Base-by-base conservation (phyloP, 1,140 invertebrate genomes). In the Odontomachus brunneus region DNA sequence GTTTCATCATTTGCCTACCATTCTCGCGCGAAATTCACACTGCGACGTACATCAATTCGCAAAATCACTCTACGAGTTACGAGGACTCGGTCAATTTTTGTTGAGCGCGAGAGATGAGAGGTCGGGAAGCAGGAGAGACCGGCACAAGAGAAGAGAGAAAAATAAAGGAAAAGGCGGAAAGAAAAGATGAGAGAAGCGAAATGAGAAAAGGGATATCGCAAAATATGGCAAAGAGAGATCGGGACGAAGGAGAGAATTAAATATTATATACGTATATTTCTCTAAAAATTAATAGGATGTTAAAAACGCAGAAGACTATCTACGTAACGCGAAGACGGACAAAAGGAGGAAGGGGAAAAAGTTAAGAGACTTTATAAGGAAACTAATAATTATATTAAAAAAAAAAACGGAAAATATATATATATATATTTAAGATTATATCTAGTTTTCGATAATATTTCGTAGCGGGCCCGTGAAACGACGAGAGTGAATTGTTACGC, bases 241-340 rank as follows among this genome's bases (percentile, higher is more conserved):
- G 53, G 74, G n/a, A n/a, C 48, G 33, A 59, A 22, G 59, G 53
- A 74, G 74, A 44, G 38, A 74, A 74, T 22, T 84, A 84, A 78
- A 75, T 87, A 87, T 76, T 63, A 81, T 86, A 81, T 84, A 88
- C 63, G 57, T 87, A 86, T 88, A 88, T 84, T 81, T 88, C 82
- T 82, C 75, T 87, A 83, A 85, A 62, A 63, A 76, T 87, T 82
- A 88, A 83, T 76, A 85, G 67, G 26, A 83, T 57, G 67, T 51
- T 51, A 84, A 44, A 44, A 44, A 72, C 29, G 76, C 38, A 84
- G 59, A 84, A 84, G 59, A 84, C 78, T 75, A 84, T 82, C 78
- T 82, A 81, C 59, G 33, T 75, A 80, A 83, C 19, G 38, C 67
- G 51, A 60, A 44, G 48, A 72, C 51, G 75, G 65, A 60, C 71